Evolutionary conservation across 2,888 invertebrate species (phyloP).

Genomic region (Eilema sororculum): DNA sequence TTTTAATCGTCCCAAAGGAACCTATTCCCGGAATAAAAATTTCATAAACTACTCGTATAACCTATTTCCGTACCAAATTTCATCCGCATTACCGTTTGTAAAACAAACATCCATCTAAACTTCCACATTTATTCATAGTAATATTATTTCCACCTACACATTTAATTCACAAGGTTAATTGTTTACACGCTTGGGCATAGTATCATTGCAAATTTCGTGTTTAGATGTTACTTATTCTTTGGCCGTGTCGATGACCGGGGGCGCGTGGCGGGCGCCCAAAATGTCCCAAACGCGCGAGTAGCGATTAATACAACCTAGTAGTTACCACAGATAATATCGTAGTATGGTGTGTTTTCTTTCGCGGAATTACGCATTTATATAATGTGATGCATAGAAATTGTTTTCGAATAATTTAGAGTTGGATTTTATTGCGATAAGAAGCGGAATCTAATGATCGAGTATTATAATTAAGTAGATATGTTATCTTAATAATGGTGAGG

Average conservation of each 20-base stretch:
- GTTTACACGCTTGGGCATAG: background rate
- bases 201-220: constrained; percentile 23
- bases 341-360: constrained; percentile 11
- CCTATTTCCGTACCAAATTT: no score
- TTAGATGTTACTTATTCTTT: constrained; percentile 61
- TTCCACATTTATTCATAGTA: background rate
- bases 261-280: constrained; percentile 64
- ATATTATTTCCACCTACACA: background rate
- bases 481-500: no score
- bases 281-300: constrained; percentile 30
- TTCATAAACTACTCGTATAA: no score
- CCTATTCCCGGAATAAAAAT: no score
- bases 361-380: background rate
- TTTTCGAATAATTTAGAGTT: background rate
- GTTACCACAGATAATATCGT: constrained; percentile 14
- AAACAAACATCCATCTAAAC: background rate
- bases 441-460: background rate
- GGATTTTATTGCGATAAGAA: background rate
- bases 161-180: background rate
- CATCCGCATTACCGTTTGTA: background rate
- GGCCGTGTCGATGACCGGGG: constrained; percentile 69
- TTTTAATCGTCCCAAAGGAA: no score
- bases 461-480: background rate
- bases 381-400: background rate
- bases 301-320: constrained; percentile 17